Base-by-base conservation (phyloP, 2,888 invertebrate genomes). In the Hoplodrina blanda region DNA sequence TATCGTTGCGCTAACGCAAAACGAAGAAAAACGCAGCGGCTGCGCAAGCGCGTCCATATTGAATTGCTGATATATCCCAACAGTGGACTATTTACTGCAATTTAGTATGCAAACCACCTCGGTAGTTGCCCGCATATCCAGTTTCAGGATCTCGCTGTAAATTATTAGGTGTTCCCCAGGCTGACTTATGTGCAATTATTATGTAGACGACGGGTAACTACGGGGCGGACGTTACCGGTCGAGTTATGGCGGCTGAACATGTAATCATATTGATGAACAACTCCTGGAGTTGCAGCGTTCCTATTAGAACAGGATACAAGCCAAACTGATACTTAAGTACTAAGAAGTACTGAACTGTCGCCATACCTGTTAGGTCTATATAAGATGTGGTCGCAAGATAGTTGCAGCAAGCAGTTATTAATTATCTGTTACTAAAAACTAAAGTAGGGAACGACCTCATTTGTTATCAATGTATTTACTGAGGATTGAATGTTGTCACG, bases 211-310 rank as follows among this genome's bases (percentile, higher is more conserved):
- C 68, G 63, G 61, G 57, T 72, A 76, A 61, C 54, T 46, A 62
- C 64, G 73, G 72, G 82, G 77, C 72, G 79, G 81, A 78, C 75
- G 82, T 73, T 80, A 80, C 76, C 68, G 72, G 76, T 56, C 76
- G 63, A 84, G 82, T 86, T 84, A 85, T 80, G 53, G 66, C 60
- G 62, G 61, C 66, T 66, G 62, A 67, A 60, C 77, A 63, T 87
- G 81, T 87, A 88, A 90, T 90, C 86, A 88, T 85, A 82, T 85
- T 85, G 89, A 89, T 89, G 84, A 85, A 89, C 80, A 72, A 74
- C 78, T 84, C 76, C 69, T 76, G 59, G 82, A 79, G 72, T 70
- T 67, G 66, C 30, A 30, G 53, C 57, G 62, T 55, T 62, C 49
- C 49, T 67, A 74, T 70, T 73, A 66, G 30, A 53, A 59, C 65